Base-by-base conservation (phyloP, 2,888 invertebrate species). In the Yponomeuta malinellus region DNA sequence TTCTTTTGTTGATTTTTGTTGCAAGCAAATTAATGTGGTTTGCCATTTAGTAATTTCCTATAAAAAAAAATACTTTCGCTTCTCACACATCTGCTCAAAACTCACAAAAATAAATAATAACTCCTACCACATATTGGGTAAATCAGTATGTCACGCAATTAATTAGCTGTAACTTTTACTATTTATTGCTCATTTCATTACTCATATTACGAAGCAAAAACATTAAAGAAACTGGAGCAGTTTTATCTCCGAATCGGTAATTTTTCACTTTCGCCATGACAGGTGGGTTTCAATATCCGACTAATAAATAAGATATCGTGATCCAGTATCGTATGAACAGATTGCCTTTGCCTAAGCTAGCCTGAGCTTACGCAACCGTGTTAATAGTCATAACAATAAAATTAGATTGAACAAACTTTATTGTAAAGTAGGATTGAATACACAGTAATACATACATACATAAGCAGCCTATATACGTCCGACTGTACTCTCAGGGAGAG, bases 291-390 rank as follows among this genome's bases (percentile, higher is more conserved):
- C 12, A 59, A 59, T 59, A 3, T 12, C 52, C 15, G 15, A 15
- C 65, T 65, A 65, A 29, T 65, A 65, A 33, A 65, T 65, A 10
- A 15, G 65, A 10, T 29, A 31, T 65, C 65, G 65, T 29, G 65
- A 65, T 65, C 29, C 65, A 29, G 65, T 33, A 31, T 65, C 65
- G 10, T 31, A 33, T 65, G 31, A 9, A 33, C 33, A 2, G 15
- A 65, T 65, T 31, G 29, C 10, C 15, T 12, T 12, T 29, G 65
- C 29, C 65, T 33, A 10, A 65, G 31, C 31, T 29, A 29, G 65
- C 15, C 52, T 31, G 33, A 33, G 29, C 9, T 65, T 65, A 65
- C 33, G 65, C 33, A 65, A 65, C 29, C 52, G 52, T 59, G 52
- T 15, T 2, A 65, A 65, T 65, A 65, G 10, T 33, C 33, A 10